These are phyloP conservation scores for Xenus cinereus DNA, from an alignment of 2,113 vertebrate species.

Conservation along the genomic window DNA sequence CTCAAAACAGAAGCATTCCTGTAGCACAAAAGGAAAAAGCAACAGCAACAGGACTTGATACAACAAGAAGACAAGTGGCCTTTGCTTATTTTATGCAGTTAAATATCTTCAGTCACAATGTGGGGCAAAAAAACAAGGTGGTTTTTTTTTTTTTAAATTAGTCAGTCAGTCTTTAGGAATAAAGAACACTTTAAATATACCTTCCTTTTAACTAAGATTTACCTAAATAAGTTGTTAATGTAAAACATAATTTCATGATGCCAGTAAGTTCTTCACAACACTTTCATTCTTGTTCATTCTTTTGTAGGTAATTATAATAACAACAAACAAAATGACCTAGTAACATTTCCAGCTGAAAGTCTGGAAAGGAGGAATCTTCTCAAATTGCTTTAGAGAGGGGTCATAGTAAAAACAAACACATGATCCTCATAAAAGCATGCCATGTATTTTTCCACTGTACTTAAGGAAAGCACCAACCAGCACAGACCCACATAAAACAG, in stretches of 20 bases:
- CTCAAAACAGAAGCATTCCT: neutral
- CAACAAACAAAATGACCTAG: neutral
- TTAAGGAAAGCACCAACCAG: neutral
- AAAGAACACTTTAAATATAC: neutral
- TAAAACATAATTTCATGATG: neutral
- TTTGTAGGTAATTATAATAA: neutral
- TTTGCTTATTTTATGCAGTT: neutral
- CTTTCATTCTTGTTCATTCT: neutral
- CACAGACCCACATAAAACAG: neutral
- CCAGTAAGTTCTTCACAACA: neutral
- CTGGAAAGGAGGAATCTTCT: neutral
- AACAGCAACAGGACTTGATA: neutral
- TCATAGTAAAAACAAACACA: neutral
- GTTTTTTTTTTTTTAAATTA: neutral
- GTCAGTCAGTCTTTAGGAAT: neutral
- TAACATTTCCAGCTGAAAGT: neutral
- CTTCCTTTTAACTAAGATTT: neutral
- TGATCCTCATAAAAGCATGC: neutral
- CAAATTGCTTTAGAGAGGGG: neutral
- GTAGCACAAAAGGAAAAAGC: neutral
- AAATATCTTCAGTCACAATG: neutral
- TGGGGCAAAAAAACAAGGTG: neutral
- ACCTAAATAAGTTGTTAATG: neutral
- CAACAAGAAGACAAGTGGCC: neutral
- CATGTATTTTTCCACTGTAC: neutral